These are phyloP conservation scores for Lacerta viridis DNA, from an alignment of 2,797 vertebrate species.

Conservation along the genomic window DNA sequence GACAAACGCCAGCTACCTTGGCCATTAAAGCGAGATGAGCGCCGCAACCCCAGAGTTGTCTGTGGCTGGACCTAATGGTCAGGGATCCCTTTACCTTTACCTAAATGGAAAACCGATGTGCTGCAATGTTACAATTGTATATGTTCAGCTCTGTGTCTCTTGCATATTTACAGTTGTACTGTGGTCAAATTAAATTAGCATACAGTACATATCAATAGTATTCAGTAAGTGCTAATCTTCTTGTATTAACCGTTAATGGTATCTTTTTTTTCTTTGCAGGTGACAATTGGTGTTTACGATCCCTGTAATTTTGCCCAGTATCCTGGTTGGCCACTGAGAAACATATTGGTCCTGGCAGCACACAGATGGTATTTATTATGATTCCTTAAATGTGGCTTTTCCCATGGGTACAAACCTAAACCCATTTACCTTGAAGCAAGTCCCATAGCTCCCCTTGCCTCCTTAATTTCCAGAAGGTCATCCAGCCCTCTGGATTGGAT, in stretches of 20 bases:
- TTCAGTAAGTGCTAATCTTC: background rate
- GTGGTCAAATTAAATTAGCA: background rate
- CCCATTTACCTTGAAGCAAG: background rate
- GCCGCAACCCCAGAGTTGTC: no score
- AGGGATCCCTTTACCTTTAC: no score
- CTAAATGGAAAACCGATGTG: background rate
- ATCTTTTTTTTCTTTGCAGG: slow-evolving; percentile 80
- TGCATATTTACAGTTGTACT: background rate
- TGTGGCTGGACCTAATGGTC: no score
- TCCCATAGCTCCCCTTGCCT: no score
- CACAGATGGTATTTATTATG: slow-evolving; percentile 86
- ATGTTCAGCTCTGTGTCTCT: background rate
- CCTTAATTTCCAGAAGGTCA: no score
- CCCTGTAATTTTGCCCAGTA: slow-evolving; percentile 94
- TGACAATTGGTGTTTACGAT: slow-evolving; percentile 94
- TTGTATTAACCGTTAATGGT: background rate
- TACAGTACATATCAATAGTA: background rate
- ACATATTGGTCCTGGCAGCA: slow-evolving; percentile 91
- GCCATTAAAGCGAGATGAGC: no score
- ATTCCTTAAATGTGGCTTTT: slow-evolving; percentile 19
- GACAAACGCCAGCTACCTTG: no score
- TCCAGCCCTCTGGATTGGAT: no score
- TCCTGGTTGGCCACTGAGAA: slow-evolving; percentile 97
- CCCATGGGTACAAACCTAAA: background rate
- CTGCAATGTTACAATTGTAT: background rate